These are phyloP conservation scores for Drosophila orosa DNA, from an alignment of 1,140 invertebrate genomes.

Conservation along the genomic window DNA sequence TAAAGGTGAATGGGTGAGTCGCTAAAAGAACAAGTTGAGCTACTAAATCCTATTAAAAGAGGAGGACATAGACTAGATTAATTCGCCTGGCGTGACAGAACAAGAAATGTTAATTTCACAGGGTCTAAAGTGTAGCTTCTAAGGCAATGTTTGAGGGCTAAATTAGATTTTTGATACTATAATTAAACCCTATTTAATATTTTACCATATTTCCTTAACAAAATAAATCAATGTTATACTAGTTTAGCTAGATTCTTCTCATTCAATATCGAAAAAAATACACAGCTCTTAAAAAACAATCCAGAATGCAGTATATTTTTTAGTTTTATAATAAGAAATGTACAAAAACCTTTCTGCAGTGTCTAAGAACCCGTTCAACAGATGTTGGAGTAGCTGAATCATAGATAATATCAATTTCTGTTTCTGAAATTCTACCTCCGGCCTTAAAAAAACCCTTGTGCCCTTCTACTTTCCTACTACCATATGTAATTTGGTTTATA, in stretches of 20 bases:
- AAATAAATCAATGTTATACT: background rate
- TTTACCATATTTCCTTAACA: background rate
- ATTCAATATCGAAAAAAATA: background rate
- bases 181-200: background rate
- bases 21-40: background rate
- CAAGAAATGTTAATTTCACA: background rate
- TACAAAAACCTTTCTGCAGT: background rate
- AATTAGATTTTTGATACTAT: background rate
- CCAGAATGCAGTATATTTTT: too few relatives aligned
- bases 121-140: background rate
- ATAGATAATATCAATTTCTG: constrained; percentile 3
- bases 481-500: background rate
- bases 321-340: background rate
- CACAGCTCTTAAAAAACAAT: background rate
- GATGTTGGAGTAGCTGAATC: constrained; percentile 9
- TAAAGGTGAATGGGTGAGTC: background rate
- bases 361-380: constrained; percentile 3
- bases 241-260: background rate
- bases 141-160: too few relatives aligned
- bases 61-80: background rate
- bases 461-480: background rate
- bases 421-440: background rate
- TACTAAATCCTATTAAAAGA: background rate
- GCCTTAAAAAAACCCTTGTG: background rate
- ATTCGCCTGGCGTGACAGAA: background rate